Evolutionary conservation across 1,140 invertebrate species (phyloP), one percentile per base, ranked within the genome.

Genomic region (Caenorhabditis inopinata): DNA sequence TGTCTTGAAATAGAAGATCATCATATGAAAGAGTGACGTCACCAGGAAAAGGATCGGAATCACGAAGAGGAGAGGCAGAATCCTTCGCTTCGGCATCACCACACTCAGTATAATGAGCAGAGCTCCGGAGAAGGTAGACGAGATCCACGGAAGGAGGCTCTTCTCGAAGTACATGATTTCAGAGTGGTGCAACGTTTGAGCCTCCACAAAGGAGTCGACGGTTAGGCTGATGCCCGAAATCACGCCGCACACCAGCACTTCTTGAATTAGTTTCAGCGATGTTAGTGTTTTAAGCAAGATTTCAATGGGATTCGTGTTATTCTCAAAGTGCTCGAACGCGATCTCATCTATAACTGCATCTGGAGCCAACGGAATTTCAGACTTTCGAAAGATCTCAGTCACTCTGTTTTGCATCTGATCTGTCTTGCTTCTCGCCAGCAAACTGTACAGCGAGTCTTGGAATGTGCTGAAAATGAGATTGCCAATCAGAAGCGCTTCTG

Each of bases 131-230:
- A 68, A 21, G 2, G 25, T 21, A n/a, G 35, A 68, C 21, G 58
- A 29, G 1, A 32, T 9, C 14, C 14, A n/a, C 5, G 58, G 58
- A 38, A 68, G 35, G 6, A 68, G 58, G n/a, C 29, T 32, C 12
- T 68, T 68, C 32, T 68, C 58, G n/a, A 68, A 68, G 58, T 21
- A 68, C 58, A 68, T 68, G 11, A 68, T 18, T 21, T 68, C 58
- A 12, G 16, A 29, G n/a, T 68, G 58, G 2, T 27, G 12, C 7
- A 29, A 38, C 3, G 25, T 68, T 21, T 68, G 16, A 1, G 58
- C 58, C 11, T 68, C 58, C 0, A 27, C 29, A 21, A 68, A 68
- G 4, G 58, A 3, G 7, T 38, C 27, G 7, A 68, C 58, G 2
- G 58, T 32, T 3, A 68, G 32, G 12, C 58, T 18, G 12, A 32